These are phyloP conservation scores for Serinus canaria DNA, from an alignment of 2,113 vertebrate species.

Conservation along the genomic window DNA sequence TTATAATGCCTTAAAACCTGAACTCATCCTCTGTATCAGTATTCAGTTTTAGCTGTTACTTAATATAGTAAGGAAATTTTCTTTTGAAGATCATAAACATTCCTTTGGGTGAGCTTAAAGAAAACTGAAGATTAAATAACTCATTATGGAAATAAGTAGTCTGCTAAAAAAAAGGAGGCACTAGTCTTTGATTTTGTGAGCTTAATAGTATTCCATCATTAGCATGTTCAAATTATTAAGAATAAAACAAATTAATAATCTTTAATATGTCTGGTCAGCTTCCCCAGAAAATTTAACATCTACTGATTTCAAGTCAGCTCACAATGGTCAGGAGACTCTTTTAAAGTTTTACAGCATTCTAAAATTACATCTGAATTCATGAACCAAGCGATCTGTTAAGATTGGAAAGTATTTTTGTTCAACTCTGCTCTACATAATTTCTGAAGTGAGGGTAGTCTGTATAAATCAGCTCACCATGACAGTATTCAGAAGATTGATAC, in stretches of 20 bases:
- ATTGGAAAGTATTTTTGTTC: neutral
- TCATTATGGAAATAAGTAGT: neutral
- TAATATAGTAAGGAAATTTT: neutral
- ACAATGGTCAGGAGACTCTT: neutral
- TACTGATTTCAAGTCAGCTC: neutral
- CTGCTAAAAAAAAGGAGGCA: neutral
- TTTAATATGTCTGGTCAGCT: neutral
- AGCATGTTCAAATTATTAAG: neutral
- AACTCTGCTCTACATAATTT: neutral
- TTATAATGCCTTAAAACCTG: neutral
- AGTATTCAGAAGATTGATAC: neutral
- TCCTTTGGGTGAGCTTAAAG: neutral
- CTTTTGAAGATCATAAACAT: conserved; percentile 8
- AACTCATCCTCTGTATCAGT: neutral
- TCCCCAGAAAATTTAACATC: neutral
- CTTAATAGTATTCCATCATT: neutral
- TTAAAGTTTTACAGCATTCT: neutral
- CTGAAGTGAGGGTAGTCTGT: neutral
- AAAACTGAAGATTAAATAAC: neutral
- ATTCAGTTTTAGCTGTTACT: neutral
- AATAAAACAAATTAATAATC: neutral
- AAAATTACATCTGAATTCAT: neutral
- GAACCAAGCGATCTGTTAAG: neutral
- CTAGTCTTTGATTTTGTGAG: neutral
- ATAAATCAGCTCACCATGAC: neutral